Evolutionary conservation across 2,113 vertebrate species (phyloP).

Genomic region (Nestor notabilis): DNA sequence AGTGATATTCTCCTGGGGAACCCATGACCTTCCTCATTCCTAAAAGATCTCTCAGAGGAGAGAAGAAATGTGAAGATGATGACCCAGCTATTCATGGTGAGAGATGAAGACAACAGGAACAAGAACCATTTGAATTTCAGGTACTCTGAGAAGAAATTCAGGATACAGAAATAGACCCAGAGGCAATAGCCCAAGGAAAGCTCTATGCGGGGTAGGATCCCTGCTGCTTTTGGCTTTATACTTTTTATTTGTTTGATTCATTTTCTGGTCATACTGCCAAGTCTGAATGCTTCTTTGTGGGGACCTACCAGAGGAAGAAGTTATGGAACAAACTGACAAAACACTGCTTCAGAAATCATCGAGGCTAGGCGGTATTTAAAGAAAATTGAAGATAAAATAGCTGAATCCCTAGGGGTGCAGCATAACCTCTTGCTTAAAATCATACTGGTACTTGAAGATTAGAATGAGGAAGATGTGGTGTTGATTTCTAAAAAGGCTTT

Average conservation of each 20-base stretch:
- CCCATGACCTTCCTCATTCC: fast-evolving
- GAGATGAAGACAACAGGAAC: background rate
- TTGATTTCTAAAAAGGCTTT: background rate
- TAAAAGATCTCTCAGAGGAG: background rate
- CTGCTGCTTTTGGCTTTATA: background rate
- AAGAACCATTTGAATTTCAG: background rate
- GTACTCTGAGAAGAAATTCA: background rate
- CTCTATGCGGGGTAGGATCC: background rate
- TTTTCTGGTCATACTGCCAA: background rate
- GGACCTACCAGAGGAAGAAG: background rate
- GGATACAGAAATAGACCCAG: background rate
- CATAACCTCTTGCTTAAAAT: background rate
- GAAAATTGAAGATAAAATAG: background rate
- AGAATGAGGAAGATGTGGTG: background rate
- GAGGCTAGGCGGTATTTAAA: background rate
- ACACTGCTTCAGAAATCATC: background rate
- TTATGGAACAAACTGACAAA: background rate
- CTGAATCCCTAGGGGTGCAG: background rate
- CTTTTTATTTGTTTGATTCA: background rate
- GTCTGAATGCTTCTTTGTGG: background rate
- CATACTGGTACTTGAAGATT: background rate
- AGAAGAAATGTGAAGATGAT: background rate
- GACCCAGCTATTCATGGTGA: background rate
- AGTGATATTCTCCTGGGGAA: background rate
- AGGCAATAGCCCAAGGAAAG: background rate